Evolutionary conservation across 2,888 invertebrate species (phyloP).

Genomic region (Diarsia rubi): DNA sequence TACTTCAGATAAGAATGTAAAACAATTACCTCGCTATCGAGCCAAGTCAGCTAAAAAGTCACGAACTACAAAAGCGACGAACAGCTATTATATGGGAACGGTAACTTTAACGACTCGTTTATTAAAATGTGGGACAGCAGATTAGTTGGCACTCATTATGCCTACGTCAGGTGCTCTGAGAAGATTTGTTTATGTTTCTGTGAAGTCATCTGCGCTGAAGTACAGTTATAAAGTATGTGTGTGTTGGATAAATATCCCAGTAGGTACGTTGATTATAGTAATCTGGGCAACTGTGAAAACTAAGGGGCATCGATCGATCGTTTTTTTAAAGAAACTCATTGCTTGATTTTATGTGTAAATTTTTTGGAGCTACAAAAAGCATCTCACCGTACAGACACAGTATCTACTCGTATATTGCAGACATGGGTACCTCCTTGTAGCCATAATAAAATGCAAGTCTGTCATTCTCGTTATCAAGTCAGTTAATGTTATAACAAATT

Average conservation of each 20-base stretch:
- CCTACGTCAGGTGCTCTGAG: conserved; percentile 38
- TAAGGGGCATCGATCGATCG: neutral
- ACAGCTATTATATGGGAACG: conserved; percentile 57
- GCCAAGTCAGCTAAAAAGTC: conserved; percentile 42
- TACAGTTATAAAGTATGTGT: conserved; percentile 27
- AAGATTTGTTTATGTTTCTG: conserved; percentile 35
- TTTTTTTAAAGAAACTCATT: too few species aligned
- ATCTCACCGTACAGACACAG: neutral
- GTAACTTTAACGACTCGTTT: conserved; percentile 60
- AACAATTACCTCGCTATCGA: conserved; percentile 40
- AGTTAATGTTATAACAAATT: conserved; percentile 1
- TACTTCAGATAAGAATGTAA: conserved; percentile 29
- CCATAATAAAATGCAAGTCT: conserved; percentile 1
- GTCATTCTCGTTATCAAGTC: neutral
- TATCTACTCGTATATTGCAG: neutral
- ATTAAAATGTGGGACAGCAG: conserved; percentile 68
- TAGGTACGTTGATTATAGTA: neutral
- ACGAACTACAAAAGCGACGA: conserved; percentile 49
- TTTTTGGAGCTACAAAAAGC: neutral
- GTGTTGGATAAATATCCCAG: neutral
- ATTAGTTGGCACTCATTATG: conserved; percentile 62
- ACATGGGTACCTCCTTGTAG: neutral
- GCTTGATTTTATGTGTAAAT: neutral
- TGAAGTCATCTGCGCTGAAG: conserved; percentile 26
- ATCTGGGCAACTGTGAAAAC: neutral